Conservation (phyloP, 2,113 vertebrate species). For the Protomyctophum bolini region DNA sequence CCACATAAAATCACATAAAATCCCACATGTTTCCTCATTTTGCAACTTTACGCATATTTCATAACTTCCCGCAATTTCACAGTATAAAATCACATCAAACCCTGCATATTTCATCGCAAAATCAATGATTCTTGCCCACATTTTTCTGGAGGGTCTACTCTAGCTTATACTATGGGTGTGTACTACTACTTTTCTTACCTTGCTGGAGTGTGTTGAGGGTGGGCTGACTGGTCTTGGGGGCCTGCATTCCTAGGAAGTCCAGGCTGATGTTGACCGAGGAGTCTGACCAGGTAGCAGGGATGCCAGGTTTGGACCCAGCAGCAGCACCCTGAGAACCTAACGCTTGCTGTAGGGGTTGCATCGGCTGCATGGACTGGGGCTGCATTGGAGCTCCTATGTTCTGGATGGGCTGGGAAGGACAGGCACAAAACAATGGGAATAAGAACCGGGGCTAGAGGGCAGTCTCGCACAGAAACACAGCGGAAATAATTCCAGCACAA, state of each 20-base stretch:
- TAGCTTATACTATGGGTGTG: background rate
- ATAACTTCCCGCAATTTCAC: no score
- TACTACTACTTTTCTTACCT: conserved; percentile 74
- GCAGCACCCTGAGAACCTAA: conserved; percentile 82
- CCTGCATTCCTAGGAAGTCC: conserved; percentile 94
- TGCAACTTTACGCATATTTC: no score
- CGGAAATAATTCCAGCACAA: no score
- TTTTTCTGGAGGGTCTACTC: background rate
- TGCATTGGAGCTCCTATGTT: conserved; percentile 82
- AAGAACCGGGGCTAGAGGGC: background rate
- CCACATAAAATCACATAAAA: no score
- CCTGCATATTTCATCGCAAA: no score
- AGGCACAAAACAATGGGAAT: conserved; percentile 34
- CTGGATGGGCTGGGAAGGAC: conserved; percentile 83
- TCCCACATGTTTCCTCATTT: no score
- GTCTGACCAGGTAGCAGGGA: conserved; percentile 97
- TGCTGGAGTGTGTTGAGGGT: conserved; percentile 96
- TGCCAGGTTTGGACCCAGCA: conserved; percentile 80
- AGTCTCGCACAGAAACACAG: no score
- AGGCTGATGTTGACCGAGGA: conserved; percentile 95
- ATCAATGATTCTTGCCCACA: background rate
- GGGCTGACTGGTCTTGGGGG: conserved; percentile 91
- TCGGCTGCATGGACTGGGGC: conserved; percentile 82
- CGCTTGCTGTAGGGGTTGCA: conserved; percentile 72
- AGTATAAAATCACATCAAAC: no score